phyloP scores from a whole-genome alignment of 2,888 invertebrate genomes.

The Perizoma flavofasciatum region DNA sequence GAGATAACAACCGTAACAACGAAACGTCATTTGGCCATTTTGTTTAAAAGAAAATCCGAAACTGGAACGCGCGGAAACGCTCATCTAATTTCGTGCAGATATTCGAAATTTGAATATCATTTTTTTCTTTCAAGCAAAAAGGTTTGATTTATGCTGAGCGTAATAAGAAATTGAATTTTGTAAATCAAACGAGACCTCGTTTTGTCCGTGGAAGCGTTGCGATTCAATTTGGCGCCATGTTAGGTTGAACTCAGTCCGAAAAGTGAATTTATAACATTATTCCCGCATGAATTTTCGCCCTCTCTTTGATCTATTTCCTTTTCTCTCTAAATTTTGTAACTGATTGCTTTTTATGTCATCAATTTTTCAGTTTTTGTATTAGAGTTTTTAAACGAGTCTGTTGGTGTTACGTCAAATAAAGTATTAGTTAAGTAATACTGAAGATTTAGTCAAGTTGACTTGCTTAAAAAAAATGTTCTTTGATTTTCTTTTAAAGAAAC shows the following conservation, averaged over 20 bases:
- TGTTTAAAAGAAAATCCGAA: slow-evolving; percentile 38
- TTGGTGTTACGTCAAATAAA: no score
- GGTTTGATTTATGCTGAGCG: slow-evolving; percentile 56
- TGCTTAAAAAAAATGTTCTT: no score
- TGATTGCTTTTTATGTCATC: slow-evolving; percentile 63
- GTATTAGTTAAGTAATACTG: no score
- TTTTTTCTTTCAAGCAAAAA: slow-evolving; percentile 31
- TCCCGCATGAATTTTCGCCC: slow-evolving; percentile 58
- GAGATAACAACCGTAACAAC: slow-evolving; percentile 27
- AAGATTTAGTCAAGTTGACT: no score
- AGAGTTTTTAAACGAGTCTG: slow-evolving; percentile 26
- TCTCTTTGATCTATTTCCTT: slow-evolving; percentile 68
- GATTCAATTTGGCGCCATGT: slow-evolving; percentile 72
- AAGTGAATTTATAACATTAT: slow-evolving; percentile 72
- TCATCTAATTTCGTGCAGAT: slow-evolving; percentile 24
- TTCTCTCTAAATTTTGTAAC: slow-evolving; percentile 48
- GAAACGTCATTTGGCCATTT: slow-evolving; percentile 32
- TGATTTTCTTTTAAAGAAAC: no score
- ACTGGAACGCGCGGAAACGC: slow-evolving; percentile 21
- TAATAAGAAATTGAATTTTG: slow-evolving; percentile 67
- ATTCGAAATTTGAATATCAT: slow-evolving; percentile 26
- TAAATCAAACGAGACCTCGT: slow-evolving; percentile 59
- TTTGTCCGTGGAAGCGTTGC: slow-evolving; percentile 54
- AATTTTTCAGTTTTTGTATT: slow-evolving; percentile 43
- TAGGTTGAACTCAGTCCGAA: slow-evolving; percentile 51